Evolutionary conservation across 2,888 invertebrate species (phyloP), one percentile per base, ranked within the genome.

Genomic region (Chrysolina oricalcia): DNA sequence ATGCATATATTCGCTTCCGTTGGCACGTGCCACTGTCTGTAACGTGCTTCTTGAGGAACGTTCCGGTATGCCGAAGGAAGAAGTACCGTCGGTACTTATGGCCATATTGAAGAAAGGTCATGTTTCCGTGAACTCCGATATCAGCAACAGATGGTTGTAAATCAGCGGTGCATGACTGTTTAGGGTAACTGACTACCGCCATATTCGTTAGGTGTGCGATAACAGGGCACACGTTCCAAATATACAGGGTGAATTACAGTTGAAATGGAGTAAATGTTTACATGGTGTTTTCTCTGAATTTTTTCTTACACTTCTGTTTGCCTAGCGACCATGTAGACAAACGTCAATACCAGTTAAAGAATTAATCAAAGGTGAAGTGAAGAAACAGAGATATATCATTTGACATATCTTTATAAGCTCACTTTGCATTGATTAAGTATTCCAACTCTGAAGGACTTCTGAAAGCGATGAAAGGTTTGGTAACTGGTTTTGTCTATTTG

Each of bases 21-120:
- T 81, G 84, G 85, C 85, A 85, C 85, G 85, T 85, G 85, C 85
- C 82, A 82, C 70, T 77, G 81, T 82, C 59, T 59, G 59, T 6
- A 59, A 59, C 59, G 59, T 59, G 59, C 59, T 27, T 81, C 80
- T 78, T 81, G 82, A 81, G 15, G 50, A 53, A 50, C 50, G 27
- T 27, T 50, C 53, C 17, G 53, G 53, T 68, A 68, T 56, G 41
- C 19, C 15, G 21, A 35, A 48, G 50, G 48, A 53, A 40, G 68
- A 68, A 67, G 53, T 53, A 17, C 15, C 35, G 53, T 68, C 53
- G 21, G 17, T 53, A 13, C 68, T 68, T 68, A 53, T 43, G 67
- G 27, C 15, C 53, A 50, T 68, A 68, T 17, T 13, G 53, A 68
- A 53, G 53, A 35, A 53, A 40, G 53, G 68, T 53, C 56, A 53